Percentiles rank a stretch among this genome's conserved stretches.
These are phyloP conservation scores for Panagrolaimus sp. DNA, from an alignment of 1,140 invertebrate species.

Conservation along the genomic window DNA sequence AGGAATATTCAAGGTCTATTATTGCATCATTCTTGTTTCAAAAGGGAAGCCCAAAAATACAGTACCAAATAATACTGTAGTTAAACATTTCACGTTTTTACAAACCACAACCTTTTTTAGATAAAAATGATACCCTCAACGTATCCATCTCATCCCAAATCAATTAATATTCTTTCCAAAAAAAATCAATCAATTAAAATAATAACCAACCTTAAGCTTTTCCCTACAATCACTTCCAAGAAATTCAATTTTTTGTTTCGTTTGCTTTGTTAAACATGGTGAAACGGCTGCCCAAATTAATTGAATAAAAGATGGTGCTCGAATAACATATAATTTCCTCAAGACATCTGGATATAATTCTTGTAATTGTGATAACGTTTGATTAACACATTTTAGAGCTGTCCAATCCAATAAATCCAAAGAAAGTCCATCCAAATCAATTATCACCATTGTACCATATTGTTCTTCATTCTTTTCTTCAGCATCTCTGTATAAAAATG, in stretches of 20 bases:
- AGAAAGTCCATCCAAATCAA: conserved; percentile 43
- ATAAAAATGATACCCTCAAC: conserved; percentile 15
- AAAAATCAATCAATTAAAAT: too few species aligned
- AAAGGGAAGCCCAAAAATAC: too few species aligned
- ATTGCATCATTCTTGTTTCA: too few species aligned
- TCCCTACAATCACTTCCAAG: conserved; percentile 45
- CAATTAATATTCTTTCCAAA: too few species aligned
- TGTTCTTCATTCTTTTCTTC: conserved; percentile 20
- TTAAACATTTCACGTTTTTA: too few species aligned
- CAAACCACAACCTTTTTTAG: too few species aligned
- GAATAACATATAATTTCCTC: conserved; percentile 42
- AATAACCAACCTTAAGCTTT: conserved; percentile 36
- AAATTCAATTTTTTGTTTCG: conserved; percentile 45
- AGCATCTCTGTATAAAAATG: too few species aligned
- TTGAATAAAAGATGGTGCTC: conserved; percentile 35
- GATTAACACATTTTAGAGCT: conserved; percentile 38
- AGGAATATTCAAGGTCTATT: too few species aligned
- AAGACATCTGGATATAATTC: conserved; percentile 46
- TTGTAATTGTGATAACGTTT: conserved; percentile 42
- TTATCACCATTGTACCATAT: conserved; percentile 43
- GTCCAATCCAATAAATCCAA: conserved; percentile 35
- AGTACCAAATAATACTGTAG: too few species aligned
- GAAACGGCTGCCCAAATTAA: conserved; percentile 36
- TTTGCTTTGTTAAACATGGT: conserved; percentile 40
- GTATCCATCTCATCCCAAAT: too few species aligned